Evolutionary conservation across 2,113 vertebrate genomes (phyloP), one percentile per base, ranked within the genome.

Genomic region (Gopherus flavomarginatus): DNA sequence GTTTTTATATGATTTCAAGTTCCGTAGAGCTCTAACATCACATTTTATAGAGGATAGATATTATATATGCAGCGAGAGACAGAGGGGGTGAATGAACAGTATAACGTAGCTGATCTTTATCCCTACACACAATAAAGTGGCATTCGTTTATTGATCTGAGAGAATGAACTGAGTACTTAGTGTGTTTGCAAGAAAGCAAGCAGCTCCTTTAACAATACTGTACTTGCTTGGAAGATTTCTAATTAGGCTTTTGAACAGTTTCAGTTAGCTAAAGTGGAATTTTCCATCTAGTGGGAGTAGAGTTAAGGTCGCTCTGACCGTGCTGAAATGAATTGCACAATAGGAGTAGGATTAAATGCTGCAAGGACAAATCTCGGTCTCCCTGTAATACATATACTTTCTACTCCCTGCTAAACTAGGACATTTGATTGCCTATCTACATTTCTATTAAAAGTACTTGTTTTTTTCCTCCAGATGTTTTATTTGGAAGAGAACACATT

Each of bases 221-320:
- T 50, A 47, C 54, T 91, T 95, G 91, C 56, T 93, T 96, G 89
- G 78, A 96, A 88, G 92, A 95, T 83, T 90, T 97, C 82, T 96
- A 87, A 92, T 91, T 91, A 89, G 91, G 84, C 85, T 95, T 86
- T 89, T 89, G 83, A 94, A 91, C 86, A 91, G 81, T 96, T 96
- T 94, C 81, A n/a, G 42, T 98, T 95, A 96, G 87, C 87, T 87
- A 0, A 90, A 95, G 91, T 98, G 97, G 98, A 98, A 98, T 98
- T 98, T 98, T 98, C 97, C 96, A 86, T 96, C 53, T 95, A 79
- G 93, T 97, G 93, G 95, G 94, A 97, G 95, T 96, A 86, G 80
- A 69, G 88, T 59, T 91, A 89, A 95, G 94, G 89, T 97, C 97
- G 93, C 88, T 95, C 62, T 97, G 97, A 97, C 93, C 12, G 1